Base-by-base conservation (phyloP, 2,888 invertebrate genomes). In the Crematogaster levior region DNA sequence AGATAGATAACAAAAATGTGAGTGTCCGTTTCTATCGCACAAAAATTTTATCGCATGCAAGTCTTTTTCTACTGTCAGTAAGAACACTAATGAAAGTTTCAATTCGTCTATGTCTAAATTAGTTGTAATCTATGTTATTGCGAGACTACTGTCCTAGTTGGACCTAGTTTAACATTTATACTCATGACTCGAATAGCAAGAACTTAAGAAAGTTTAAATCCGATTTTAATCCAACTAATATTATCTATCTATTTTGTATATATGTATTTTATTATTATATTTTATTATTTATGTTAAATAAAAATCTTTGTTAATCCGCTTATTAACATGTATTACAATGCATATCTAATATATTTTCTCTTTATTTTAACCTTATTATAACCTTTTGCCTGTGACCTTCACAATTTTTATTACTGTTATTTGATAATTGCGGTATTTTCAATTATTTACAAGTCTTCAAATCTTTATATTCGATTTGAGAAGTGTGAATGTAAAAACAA, bases 331-430 rank as follows among this genome's bases (percentile, higher is more conserved):
- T 53, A 34, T 66, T 34, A 40, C 21, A 37, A 7, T 46, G 34
- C 21, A 24, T 58, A 34, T 68, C 34, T 68, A 68, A 85, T 58
- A 85, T 58, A 24, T n/a, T 75, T 58, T 81, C 81, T 86, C 65
- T 65, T 70, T 85, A 81, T 82, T 86, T 84, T 85, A 73, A 84
- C 48, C 63, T 70, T 85, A 81, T 82, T 86, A 84, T 85, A 73
- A 84, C 48, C 63, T 81, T 77, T 83, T 81, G 81, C 81, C 6
- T n/a, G n/a, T n/a, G 48, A 79, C 53, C 82, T 88, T 83, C 87
- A 84, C 12, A 82, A 68, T 73, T 74, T 82, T 89, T 86, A 77
- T 87, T 85, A 89, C 68, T 65, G 72, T 89, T 85, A 70, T 73
- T 48, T 70, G 86, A 85, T 88, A 89, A 89, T 84, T 79, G 63